These are phyloP conservation scores for Podocnemis expansa DNA, from an alignment of 2,113 vertebrate genomes.

Conservation along the genomic window DNA sequence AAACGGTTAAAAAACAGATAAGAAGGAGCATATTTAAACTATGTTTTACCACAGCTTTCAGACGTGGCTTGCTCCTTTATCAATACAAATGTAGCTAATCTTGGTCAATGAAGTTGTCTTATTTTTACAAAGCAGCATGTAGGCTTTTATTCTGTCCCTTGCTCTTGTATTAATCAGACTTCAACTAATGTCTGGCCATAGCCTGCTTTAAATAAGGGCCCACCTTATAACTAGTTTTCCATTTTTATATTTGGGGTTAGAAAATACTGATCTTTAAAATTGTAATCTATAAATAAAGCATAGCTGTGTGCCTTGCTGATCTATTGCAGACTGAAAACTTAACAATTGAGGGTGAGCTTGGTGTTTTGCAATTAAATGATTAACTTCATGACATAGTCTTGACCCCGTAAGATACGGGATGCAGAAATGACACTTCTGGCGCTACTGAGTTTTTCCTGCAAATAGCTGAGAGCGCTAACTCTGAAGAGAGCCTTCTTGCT, in stretches of 20 bases:
- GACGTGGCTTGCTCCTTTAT: not conserved
- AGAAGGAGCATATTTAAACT: not conserved
- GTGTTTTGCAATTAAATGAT: not conserved
- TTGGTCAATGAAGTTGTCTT: not conserved
- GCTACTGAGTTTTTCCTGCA: not conserved
- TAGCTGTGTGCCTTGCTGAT: not conserved
- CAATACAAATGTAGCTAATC: not conserved
- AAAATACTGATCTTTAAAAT: not conserved
- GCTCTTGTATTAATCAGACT: fast-evolving
- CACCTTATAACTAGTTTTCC: not conserved
- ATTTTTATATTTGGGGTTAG: not conserved
- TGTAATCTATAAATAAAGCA: not conserved
- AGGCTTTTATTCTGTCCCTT: not conserved
- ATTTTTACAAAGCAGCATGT: fast-evolving
- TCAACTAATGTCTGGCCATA: not conserved
- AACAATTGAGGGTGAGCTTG: not conserved
- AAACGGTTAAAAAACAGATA: fast-evolving
- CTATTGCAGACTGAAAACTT: not conserved
- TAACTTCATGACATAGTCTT: not conserved
- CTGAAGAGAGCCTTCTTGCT: not conserved
- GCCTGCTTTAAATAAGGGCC: not conserved
- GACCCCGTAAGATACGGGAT: not conserved
- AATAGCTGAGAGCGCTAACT: not conserved
- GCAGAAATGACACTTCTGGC: not conserved
- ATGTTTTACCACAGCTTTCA: not conserved